These are phyloP conservation scores for Engraulis encrasicolus DNA, from an alignment of 2,113 vertebrate species.

Conservation along the genomic window DNA sequence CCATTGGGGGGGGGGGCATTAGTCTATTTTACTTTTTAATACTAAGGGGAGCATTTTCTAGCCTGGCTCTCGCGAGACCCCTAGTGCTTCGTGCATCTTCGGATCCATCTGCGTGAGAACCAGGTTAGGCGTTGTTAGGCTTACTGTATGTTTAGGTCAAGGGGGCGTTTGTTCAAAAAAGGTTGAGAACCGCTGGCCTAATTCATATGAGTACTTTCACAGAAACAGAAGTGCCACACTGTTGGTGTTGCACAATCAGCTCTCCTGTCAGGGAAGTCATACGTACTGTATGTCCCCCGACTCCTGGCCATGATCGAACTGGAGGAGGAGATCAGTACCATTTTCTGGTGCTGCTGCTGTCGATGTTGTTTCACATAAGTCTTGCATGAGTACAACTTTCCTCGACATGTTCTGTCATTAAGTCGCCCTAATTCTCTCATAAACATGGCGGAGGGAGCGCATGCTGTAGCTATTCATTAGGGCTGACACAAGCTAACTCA, in stretches of 20 bases:
- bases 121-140: no score
- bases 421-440: constrained; percentile 11
- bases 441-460: constrained; percentile 9
- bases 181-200: no score
- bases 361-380: constrained; percentile 20
- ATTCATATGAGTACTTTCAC: background rate
- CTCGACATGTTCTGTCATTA: constrained; percentile 23
- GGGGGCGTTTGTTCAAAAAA: no score
- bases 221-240: background rate
- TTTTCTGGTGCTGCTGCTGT: background rate
- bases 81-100: no score
- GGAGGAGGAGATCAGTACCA: background rate
- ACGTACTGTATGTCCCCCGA: no score
- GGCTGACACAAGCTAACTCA: constrained; percentile 3
- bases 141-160: no score
- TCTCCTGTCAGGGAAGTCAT: background rate
- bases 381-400: constrained; percentile 23
- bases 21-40: no score
- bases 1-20: no score
- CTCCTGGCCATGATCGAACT: background rate
- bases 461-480: constrained; percentile 13
- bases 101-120: no score
- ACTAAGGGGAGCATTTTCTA: no score
- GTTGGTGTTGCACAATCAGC: background rate
- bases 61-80: no score